Evolutionary conservation across 2,888 invertebrate genomes (phyloP).

Genomic region (Cheilosia soror): DNA sequence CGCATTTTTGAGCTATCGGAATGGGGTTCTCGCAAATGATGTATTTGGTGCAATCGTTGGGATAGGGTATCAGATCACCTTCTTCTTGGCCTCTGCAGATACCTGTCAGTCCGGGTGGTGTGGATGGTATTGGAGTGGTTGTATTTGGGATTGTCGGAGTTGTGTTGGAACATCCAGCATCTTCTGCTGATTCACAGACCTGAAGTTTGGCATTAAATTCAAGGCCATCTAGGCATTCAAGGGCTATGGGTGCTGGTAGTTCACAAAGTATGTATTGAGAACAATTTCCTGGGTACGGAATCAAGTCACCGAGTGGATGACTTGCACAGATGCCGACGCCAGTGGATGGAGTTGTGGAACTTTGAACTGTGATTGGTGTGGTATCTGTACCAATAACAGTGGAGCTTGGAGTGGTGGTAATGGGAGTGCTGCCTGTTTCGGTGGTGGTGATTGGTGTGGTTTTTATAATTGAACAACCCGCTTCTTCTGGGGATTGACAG

Average conservation of each 20-base stretch:
- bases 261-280: conserved; percentile 78
- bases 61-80: conserved; percentile 70
- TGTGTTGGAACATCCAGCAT: conserved; percentile 80
- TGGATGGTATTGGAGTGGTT: conserved; percentile 49
- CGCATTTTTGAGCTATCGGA: conserved; percentile 54
- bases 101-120: conserved; percentile 68
- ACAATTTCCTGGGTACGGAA: conserved; percentile 79
- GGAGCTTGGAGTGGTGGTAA: too few species aligned
- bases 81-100: conserved; percentile 64
- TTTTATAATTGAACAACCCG: conserved; percentile 80
- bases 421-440: too few species aligned
- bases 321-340: conserved; percentile 73
- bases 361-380: not conserved
- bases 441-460: conserved; percentile 4
- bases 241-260: conserved; percentile 82
- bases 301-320: conserved; percentile 68
- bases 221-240: conserved; percentile 85
- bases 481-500: conserved; percentile 78
- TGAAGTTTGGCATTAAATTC: conserved; percentile 81
- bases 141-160: conserved; percentile 40
- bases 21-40: conserved; percentile 74
- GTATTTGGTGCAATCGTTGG: conserved; percentile 76
- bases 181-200: conserved; percentile 77
- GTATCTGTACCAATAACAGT: too few species aligned
- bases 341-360: conserved; percentile 5